Base-by-base conservation (phyloP, 1,140 invertebrate genomes). In the Drosophila saltans region DNA sequence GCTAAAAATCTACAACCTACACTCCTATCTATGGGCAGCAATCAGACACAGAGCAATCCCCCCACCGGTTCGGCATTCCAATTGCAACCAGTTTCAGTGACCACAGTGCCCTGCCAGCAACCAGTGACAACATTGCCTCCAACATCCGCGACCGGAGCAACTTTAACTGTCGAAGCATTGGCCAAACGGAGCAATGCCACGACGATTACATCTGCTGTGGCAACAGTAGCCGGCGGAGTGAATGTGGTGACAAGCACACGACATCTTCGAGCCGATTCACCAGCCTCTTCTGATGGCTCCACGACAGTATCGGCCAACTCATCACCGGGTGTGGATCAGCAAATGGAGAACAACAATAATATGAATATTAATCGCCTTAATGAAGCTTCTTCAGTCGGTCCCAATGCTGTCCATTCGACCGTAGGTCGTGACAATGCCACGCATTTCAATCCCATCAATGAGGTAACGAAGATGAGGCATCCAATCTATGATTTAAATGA, bases 261-360 rank as follows among this genome's bases (percentile, higher is more conserved):
- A 33, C 71, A 77, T 36, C 40, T 81, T 93, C 94, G 77, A 56
- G 92, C 91, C 33, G 84, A 79, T 1, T 91, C 91, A 21, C 90
- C 91, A 8, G 91, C 86, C 10, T 92, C 91, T 5, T 93, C 92
- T 21, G 93, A 93, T 56, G 96, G 96, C n/a, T 96, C 95, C 0
- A 96, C 96, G 0, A 96, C 96, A 0, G 95, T 96, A 1, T 96
- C 96, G 1, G 96, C 96, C 0, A 96, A 96, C n/a, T 96, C 95
- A 0, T 96, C 95, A 40, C 95, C 96, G 1, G 95, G 94, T 4
- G 93, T 95, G 30, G 95, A 95, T 41, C 96, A 96, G 72, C 93
- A 94, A 55, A 93, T 94, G 48, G 94, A 95, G 63, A 92, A 94
- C 93, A 85, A 94, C 6, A 52, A 8, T 92, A 84, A 93, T 74